Conservation (phyloP, 2,113 vertebrate genomes). For the Sylvicapra grimmia region DNA sequence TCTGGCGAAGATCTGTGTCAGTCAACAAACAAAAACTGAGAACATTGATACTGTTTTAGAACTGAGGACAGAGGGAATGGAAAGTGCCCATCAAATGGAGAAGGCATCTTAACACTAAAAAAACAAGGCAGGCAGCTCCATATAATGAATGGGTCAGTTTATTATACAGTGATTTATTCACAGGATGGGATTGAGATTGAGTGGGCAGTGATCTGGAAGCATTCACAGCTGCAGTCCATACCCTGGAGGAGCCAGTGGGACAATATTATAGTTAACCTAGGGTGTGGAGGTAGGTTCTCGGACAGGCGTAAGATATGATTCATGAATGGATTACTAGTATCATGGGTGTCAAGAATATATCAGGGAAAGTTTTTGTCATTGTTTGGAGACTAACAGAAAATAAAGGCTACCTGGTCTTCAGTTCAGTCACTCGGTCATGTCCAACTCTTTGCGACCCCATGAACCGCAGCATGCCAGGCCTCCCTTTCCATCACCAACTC, state of each 20-base stretch:
- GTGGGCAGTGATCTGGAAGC: too few species aligned
- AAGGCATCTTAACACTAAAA: background rate
- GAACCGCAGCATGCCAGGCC: too few species aligned
- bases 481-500: too few species aligned
- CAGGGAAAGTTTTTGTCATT: background rate
- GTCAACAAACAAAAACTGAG: background rate
- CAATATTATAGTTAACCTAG: background rate
- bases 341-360: background rate
- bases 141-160: background rate
- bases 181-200: background rate
- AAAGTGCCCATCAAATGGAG: background rate
- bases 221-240: background rate
- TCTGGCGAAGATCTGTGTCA: background rate
- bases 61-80: background rate
- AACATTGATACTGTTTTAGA: background rate
- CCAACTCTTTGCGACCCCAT: accelerated
- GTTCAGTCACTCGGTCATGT: accelerated
- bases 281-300: background rate
- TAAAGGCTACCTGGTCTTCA: background rate
- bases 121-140: background rate
- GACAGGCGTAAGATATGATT: background rate
- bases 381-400: background rate
- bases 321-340: background rate
- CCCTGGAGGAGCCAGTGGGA: too few species aligned
- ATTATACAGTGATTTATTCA: background rate